These are phyloP conservation scores for Apaloderma vittatum DNA, from an alignment of 2,113 vertebrate species.

Conservation along the genomic window DNA sequence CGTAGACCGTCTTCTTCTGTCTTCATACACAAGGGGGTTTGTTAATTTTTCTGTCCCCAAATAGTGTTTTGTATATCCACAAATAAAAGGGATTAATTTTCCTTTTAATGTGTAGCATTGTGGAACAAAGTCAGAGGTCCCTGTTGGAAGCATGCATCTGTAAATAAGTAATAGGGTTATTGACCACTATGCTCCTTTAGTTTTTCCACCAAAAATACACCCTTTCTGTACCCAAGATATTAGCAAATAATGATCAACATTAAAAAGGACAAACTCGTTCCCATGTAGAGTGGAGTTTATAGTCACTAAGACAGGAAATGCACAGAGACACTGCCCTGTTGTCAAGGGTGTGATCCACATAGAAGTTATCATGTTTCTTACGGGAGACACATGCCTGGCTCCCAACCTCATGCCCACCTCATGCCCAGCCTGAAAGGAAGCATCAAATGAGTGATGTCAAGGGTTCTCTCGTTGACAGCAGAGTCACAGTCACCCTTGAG, in stretches of 20 bases:
- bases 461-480: background rate
- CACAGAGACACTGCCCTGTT: background rate
- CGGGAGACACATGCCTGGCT: background rate
- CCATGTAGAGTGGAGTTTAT: background rate
- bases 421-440: background rate
- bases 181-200: background rate
- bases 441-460: background rate
- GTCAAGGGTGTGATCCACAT: background rate
- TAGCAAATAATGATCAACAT: background rate
- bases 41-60: background rate
- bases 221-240: background rate
- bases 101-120: background rate
- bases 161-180: background rate
- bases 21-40: background rate
- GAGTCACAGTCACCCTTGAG: background rate
- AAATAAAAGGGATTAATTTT: background rate
- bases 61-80: background rate
- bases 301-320: background rate
- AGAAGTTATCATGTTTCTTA: background rate
- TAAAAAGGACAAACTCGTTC: background rate
- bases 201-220: background rate
- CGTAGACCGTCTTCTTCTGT: background rate
- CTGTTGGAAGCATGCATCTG: background rate
- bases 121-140: background rate
- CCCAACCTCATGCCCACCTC: background rate